Percentiles rank a stretch among this genome's conserved stretches.
Evolutionary conservation across 2,888 invertebrate species (phyloP).

Genomic region (Brachypalpus laphriformis): DNA sequence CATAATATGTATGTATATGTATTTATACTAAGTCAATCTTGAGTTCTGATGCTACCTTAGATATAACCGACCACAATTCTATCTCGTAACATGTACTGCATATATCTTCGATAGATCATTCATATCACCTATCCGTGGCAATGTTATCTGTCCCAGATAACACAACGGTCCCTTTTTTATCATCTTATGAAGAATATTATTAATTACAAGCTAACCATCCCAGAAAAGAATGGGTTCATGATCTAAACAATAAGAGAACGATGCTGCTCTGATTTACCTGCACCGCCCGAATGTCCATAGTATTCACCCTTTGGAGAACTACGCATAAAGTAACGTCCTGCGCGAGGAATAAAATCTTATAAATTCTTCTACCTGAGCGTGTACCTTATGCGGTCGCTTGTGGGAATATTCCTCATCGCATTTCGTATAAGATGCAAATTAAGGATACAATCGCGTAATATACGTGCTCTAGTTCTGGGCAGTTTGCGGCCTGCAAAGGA

Average conservation of each 20-base stretch:
- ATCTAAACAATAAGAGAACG: not conserved
- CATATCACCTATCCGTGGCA: too few species aligned
- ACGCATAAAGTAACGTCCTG: conserved; percentile 5
- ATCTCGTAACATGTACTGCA: too few species aligned
- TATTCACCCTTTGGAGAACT: conserved; percentile 32
- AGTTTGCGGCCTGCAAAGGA: conserved; percentile 58
- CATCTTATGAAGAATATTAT: not conserved
- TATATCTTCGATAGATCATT: too few species aligned
- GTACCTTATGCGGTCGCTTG: conserved; percentile 10
- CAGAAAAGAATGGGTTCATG: not conserved
- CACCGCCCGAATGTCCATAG: conserved; percentile 28
- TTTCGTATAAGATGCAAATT: conserved; percentile 65
- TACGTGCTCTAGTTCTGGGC: conserved; percentile 69
- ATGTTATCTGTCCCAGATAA: too few species aligned
- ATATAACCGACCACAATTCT: too few species aligned
- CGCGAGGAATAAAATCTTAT: conserved; percentile 4
- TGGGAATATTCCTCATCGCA: conserved; percentile 67
- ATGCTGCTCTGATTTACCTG: conserved; percentile 67
- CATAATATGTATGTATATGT: too few species aligned
- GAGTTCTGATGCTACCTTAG: too few species aligned
- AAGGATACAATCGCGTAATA: conserved; percentile 65
- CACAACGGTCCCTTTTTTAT: not conserved
- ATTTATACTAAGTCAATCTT: too few species aligned
- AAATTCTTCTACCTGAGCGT: conserved; percentile 28
- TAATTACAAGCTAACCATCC: not conserved